Evolutionary conservation across 2,113 vertebrate genomes (phyloP).

Genomic region (Cricetomys ansorgei): DNA sequence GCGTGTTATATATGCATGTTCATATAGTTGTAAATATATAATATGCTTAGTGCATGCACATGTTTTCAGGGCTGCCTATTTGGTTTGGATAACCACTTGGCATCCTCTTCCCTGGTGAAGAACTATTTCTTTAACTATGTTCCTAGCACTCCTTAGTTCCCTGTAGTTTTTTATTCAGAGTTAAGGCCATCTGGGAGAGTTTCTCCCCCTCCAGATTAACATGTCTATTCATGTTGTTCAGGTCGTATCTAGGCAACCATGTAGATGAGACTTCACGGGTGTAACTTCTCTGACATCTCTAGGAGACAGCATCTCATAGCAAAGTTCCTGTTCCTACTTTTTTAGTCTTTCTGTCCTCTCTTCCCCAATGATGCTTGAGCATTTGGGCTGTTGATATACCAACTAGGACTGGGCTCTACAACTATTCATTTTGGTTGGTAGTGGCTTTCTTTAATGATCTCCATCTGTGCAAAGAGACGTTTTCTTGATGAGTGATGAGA

Average conservation of each 20-base stretch:
- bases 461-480: not conserved
- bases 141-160: no score
- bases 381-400: not conserved
- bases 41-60: not conserved
- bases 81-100: not conserved
- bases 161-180: not conserved
- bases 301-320: not conserved
- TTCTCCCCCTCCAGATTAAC: not conserved
- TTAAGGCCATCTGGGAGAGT: not conserved
- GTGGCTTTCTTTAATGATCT: not conserved
- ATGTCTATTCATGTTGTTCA: not conserved
- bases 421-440: not conserved
- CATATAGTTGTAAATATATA: not conserved
- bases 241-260: not conserved
- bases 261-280: not conserved
- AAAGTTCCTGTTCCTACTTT: not conserved
- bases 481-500: not conserved
- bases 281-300: not conserved
- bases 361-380: not conserved
- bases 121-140: not conserved
- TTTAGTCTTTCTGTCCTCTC: not conserved
- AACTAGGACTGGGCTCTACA: not conserved
- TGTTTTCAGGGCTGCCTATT: not conserved
- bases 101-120: not conserved
- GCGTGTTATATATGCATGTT: fast-evolving